Percentiles rank a stretch among this genome's conserved stretches.
These are phyloP conservation scores for Leptocoma aspasia DNA, from an alignment of 2,113 vertebrate species.

Conservation along the genomic window DNA sequence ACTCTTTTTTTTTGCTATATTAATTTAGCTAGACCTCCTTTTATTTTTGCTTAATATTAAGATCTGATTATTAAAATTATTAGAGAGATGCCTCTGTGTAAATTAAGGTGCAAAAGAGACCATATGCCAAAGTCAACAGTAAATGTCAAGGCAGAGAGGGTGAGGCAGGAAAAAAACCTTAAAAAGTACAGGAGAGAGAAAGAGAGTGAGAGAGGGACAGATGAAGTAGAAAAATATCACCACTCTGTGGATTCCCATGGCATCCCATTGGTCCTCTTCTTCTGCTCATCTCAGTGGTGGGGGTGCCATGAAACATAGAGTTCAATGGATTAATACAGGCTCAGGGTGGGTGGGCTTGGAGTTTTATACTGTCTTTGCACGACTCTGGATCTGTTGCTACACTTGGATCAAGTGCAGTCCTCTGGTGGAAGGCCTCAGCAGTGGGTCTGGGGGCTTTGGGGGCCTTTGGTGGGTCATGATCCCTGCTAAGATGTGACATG, in stretches of 20 bases:
- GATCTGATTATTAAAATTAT: not conserved
- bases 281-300: not conserved
- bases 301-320: too few species aligned
- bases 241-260: accelerated
- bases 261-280: not conserved
- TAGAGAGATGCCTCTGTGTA: not conserved
- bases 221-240: not conserved
- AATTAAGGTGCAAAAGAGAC: not conserved
- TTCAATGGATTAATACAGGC: not conserved
- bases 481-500: not conserved
- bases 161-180: not conserved
- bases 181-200: not conserved
- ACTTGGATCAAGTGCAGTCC: accelerated
- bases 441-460: not conserved
- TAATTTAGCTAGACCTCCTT: not conserved
- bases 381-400: not conserved
- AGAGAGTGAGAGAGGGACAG: not conserved
- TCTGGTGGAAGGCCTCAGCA: not conserved
- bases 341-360: not conserved
- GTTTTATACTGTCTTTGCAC: not conserved
- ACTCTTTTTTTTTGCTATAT: not conserved
- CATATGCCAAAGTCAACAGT: not conserved
- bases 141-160: not conserved
- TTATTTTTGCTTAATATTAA: not conserved
- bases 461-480: too few species aligned